Evolutionary conservation across 1,140 invertebrate species (phyloP), one percentile per base, ranked within the genome.

Genomic region (Trachymyrmex cornetzi): DNA sequence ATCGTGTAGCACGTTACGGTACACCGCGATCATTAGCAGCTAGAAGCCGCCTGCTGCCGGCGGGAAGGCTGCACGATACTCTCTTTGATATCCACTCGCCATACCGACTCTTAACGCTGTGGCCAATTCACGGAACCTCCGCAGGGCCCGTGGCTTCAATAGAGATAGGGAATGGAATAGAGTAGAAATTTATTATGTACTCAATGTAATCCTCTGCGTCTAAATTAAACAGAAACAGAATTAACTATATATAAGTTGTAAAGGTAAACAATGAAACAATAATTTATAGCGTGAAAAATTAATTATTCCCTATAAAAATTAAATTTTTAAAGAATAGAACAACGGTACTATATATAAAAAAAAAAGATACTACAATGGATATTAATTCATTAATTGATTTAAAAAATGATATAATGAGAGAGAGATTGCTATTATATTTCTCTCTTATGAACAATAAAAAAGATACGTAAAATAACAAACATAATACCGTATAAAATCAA

Each of bases 1-100:
- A 91, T 91, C 90, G 88, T 91, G 90, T 91, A 91, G 80, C 90
- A 82, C 88, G 90, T 91, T 91, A 91, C 90, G 90, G 90, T 91
- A 91, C 88, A 91, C 90, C 74, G 85, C 77, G 90, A 89, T 91
- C 90, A 91, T 91, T 91, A 91, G 89, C 89, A 88, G 90, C 88
- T 91, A 91, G 90, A 91, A 91, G 79, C 90, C 50, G 89, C 59
- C 82, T 84, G 87, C 59, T 61, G 50, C 85, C 71, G 90, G 84
- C 89, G 64, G 87, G 82, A 89, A 90, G 79, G 67, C 87, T 86
- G 90, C 80, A 77, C 88, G 88, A 90, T 90, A 90, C 81, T 77
- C 80, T 85, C 90, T 87, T 91, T 89, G 87, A 91, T 85, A 91
- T 85, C 84, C 67, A 67, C 75, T 75, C 75, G 77, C 75, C 77